phyloP scores from a whole-genome alignment of 2,888 invertebrate genomes.

The Electrophaes corylata region DNA sequence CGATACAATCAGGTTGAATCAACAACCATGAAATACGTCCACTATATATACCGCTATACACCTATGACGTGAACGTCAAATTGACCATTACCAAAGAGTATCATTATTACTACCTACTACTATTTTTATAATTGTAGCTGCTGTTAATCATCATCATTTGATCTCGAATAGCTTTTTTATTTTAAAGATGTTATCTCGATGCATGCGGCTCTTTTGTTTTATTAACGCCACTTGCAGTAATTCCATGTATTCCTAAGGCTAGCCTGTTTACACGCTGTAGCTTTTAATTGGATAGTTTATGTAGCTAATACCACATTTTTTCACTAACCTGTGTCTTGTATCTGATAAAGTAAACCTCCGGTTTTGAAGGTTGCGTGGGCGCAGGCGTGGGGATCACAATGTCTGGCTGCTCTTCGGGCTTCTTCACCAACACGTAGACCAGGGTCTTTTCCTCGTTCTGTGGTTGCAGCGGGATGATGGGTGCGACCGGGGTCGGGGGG shows the following conservation, averaged over 20 bases:
- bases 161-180: slow-evolving; percentile 4
- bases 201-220: slow-evolving; percentile 16
- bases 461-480: slow-evolving; percentile 87
- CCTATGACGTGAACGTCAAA: slow-evolving; percentile 1
- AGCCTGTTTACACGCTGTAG: background rate
- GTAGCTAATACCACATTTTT: background rate
- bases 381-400: slow-evolving; percentile 91
- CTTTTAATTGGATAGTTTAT: background rate
- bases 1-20: slow-evolving; percentile 29
- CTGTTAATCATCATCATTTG: background rate
- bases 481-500: slow-evolving; percentile 85
- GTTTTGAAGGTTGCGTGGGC: slow-evolving; percentile 94
- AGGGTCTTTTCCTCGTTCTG: slow-evolving; percentile 95
- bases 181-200: slow-evolving; percentile 21
- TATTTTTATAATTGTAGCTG: background rate
- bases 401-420: slow-evolving; percentile 93
- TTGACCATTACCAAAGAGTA: background rate
- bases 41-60: slow-evolving; percentile 17
- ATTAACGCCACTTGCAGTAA: slow-evolving; percentile 25
- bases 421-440: slow-evolving; percentile 94
- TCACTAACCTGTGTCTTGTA: slow-evolving; percentile 91
- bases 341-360: slow-evolving; percentile 95
- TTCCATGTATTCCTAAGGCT: slow-evolving; percentile 15
- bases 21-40: slow-evolving; percentile 26
- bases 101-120: background rate